Base-by-base conservation (phyloP, 1,140 invertebrate species). In the Drosophila pallidifrons region DNA sequence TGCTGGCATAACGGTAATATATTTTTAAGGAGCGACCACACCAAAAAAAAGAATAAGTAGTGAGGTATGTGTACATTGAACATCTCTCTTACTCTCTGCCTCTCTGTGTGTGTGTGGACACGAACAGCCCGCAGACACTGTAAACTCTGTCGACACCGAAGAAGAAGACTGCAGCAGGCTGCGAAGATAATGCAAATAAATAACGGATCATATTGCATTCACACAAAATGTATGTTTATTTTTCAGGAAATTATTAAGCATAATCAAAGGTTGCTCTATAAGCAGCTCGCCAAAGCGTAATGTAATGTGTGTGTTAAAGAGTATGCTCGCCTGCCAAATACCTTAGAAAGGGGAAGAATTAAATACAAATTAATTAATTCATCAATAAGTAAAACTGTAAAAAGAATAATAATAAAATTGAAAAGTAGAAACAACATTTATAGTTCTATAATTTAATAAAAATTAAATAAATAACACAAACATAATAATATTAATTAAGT, bases 161-260 rank as follows among this genome's bases (percentile, higher is more conserved):
- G 46, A n/a, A 69, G 47, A 60, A 41, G 54, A 13, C 15, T 11
- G 52, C 20, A 61, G 25, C 30, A 13, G 11, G 32, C 54, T 73
- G 10, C 43, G 46, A 85, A 64, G 67, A 72, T 83, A 71, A 76
- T 51, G 45, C 76, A 68, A 73, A 81, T 87, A 82, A 87, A 90
- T 87, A 87, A 87, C 76, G 76, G 82, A 91, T 91, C 87, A 68
- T 74, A 90, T 91, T 91, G 82, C 87, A 90, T 91, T 91, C 87
- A 76, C 79, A 85, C 64, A 90, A 74, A 90, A 90, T 80, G 70
- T 75, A 67, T 86, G 77, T 79, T 87, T 78, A 89, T 75, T 78
- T 78, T 74, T 75, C 64, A 75, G 70, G 70, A 86, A 90, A 83
- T 87, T 88, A 87, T 89, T 67, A 61, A 54, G 51, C 30, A 87